These are phyloP conservation scores for Xestia rhomboidea DNA, from an alignment of 2,888 invertebrate genomes.

Conservation along the genomic window DNA sequence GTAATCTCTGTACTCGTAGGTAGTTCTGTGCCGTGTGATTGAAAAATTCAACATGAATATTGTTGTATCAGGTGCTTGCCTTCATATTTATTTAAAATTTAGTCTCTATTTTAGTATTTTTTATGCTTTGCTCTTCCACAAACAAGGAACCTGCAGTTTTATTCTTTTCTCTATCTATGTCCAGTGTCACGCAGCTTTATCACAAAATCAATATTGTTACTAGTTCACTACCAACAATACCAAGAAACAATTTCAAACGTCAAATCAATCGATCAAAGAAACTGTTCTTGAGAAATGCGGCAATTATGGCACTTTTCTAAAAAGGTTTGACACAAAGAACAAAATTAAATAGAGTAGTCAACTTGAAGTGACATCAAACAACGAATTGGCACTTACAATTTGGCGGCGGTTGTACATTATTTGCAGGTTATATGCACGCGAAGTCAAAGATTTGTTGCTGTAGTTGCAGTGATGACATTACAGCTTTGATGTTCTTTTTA, in stretches of 20 bases:
- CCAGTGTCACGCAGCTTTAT: background rate
- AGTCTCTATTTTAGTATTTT: background rate
- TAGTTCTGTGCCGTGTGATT: background rate
- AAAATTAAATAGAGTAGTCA: conserved; percentile 29
- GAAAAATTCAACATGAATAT: background rate
- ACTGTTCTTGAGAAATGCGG: conserved; percentile 6
- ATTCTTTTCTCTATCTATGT: background rate
- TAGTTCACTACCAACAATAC: conserved; percentile 1
- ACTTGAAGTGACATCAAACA: conserved; percentile 68
- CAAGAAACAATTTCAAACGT: conserved; percentile 17
- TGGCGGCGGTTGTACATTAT: conserved; percentile 72
- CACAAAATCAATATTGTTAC: conserved; percentile 1
- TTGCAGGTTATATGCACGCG: conserved; percentile 77
- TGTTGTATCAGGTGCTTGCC: background rate
- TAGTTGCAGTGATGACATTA: conserved; percentile 20
- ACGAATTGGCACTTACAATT: conserved; percentile 72
- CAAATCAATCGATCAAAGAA: conserved; percentile 14
- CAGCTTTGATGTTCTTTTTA: background rate
- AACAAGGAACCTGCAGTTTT: background rate
- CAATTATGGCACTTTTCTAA: conserved; percentile 13
- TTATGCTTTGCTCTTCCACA: background rate
- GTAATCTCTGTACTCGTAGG: background rate
- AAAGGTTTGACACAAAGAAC: conserved; percentile 14
- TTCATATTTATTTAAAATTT: background rate
- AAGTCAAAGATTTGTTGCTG: conserved; percentile 54